A percentile compares a stretch with the other conserved stretches of the same genome.
These are phyloP conservation scores for Magallana gigas DNA, from an alignment of 1,140 invertebrate species.

Conservation along the genomic window DNA sequence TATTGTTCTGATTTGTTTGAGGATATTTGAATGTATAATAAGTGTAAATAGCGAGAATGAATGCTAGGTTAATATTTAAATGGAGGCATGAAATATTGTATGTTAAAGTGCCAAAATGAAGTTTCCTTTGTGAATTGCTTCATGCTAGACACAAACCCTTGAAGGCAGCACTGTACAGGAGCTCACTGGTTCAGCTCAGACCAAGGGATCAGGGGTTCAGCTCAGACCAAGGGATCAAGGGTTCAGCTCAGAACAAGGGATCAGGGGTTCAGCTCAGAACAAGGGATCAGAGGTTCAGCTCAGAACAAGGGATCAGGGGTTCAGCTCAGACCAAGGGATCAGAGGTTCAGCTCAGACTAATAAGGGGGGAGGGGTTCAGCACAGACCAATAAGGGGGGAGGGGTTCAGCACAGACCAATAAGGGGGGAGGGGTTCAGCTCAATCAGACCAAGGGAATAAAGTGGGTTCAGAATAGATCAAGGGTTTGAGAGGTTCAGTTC, in stretches of 20 bases:
- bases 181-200: not conserved
- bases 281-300: not conserved
- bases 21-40: not conserved
- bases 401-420: no score
- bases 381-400: no score
- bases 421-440: no score
- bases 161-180: conserved; percentile 25
- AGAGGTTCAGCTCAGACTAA: no score
- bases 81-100: not conserved
- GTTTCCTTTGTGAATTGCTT: not conserved
- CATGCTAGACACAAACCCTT: conserved; percentile 8
- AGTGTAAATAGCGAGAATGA: conserved; percentile 8
- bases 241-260: not conserved
- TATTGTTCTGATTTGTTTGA: not conserved
- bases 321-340: no score
- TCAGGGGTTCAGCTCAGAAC: no score
- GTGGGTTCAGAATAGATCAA: not conserved
- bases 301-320: no score
- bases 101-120: conserved; percentile 14
- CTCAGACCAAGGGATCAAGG: not conserved
- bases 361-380: no score
- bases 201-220: not conserved
- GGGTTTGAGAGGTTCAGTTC: not conserved
- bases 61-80: not conserved
- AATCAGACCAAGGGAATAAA: no score